These are phyloP conservation scores for Coremacera marginata DNA, from an alignment of 2,888 invertebrate genomes.

Conservation along the genomic window DNA sequence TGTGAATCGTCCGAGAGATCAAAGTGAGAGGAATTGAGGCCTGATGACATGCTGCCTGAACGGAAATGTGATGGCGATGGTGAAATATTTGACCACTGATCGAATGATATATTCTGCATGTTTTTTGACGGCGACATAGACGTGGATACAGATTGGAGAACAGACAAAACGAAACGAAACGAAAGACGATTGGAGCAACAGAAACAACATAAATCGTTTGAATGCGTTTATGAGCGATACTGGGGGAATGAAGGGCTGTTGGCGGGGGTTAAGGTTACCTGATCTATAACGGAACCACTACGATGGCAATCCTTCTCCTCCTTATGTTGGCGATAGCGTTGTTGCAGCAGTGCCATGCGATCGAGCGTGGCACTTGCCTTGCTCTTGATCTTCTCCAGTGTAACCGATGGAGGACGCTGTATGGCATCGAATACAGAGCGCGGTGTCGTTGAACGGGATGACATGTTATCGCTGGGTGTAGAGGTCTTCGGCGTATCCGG, in stretches of 20 bases:
- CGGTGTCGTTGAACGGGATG: slow-evolving; percentile 66
- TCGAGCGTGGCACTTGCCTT: slow-evolving; percentile 68
- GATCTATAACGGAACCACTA: slow-evolving; percentile 55
- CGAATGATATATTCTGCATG: slow-evolving; percentile 58
- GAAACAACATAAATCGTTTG: slow-evolving; percentile 33
- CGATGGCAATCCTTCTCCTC: slow-evolving; percentile 68
- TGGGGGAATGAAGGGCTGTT: neutral
- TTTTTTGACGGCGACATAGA: slow-evolving; percentile 43
- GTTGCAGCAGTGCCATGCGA: slow-evolving; percentile 70
- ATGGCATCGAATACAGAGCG: slow-evolving; percentile 68
- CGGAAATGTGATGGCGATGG: slow-evolving; percentile 68
- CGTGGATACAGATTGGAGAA: slow-evolving; percentile 31
- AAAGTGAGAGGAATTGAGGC: slow-evolving; percentile 67
- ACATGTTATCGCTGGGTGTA: slow-evolving; percentile 60
- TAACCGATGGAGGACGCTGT: slow-evolving; percentile 67
- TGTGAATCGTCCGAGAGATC: slow-evolving; percentile 67
- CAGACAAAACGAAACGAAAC: slow-evolving; percentile 45
- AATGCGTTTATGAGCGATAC: slow-evolving; percentile 19
- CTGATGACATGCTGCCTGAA: slow-evolving; percentile 69
- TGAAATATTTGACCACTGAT: slow-evolving; percentile 69
- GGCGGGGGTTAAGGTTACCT: slow-evolving; percentile 48
- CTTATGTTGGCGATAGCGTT: slow-evolving; percentile 74
- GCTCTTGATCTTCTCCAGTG: slow-evolving; percentile 68
- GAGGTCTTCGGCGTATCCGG: slow-evolving; percentile 71
- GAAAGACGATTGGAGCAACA: slow-evolving; percentile 36